Percentiles rank a stretch among this genome's conserved stretches.
Conservation (phyloP, 2,888 invertebrate genomes). For the Oscheius sp. region DNA sequence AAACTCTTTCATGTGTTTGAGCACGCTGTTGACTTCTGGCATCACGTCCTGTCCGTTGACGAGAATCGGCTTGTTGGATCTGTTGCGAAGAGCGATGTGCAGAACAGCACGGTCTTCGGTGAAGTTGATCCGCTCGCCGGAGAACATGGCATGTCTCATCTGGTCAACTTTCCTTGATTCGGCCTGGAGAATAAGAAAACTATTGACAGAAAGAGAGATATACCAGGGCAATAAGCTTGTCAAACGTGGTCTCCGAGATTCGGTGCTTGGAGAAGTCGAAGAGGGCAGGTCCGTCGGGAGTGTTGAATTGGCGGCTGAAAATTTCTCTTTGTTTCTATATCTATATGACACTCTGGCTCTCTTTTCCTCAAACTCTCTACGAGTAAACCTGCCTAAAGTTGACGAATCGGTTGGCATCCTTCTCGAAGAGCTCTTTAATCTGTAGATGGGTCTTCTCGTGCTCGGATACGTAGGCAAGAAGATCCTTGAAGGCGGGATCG, state of each 20-base stretch:
- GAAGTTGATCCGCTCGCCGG: conserved; percentile 94
- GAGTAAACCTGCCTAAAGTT: conserved; percentile 85
- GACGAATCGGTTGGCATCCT: conserved; percentile 85
- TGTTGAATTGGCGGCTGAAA: conserved; percentile 81
- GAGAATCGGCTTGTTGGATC: conserved; percentile 83
- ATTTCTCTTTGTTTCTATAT: neutral
- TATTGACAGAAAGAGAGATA: neutral
- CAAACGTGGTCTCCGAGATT: conserved; percentile 83
- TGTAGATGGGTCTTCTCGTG: conserved; percentile 82
- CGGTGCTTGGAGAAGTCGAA: conserved; percentile 97
- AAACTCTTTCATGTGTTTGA: conserved; percentile 94
- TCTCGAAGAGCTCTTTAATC: conserved; percentile 85
- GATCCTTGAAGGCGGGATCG: conserved; percentile 79
- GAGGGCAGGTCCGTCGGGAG: conserved; percentile 90
- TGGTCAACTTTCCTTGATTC: conserved; percentile 84
- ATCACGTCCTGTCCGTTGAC: conserved; percentile 91
- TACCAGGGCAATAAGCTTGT: conserved; percentile 85
- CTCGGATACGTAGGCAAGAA: conserved; percentile 82
- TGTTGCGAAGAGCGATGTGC: conserved; percentile 91
- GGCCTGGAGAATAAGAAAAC: conserved; percentile 76
- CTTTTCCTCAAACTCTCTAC: too few relatives aligned
- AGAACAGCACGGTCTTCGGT: conserved; percentile 95
- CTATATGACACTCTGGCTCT: too few relatives aligned
- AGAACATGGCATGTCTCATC: conserved; percentile 90
- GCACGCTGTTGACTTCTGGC: conserved; percentile 89